A percentile compares a stretch with the other conserved stretches of the same genome.
These are phyloP conservation scores for Neodiprion pinetum DNA, from an alignment of 1,140 invertebrate genomes.

Conservation along the genomic window DNA sequence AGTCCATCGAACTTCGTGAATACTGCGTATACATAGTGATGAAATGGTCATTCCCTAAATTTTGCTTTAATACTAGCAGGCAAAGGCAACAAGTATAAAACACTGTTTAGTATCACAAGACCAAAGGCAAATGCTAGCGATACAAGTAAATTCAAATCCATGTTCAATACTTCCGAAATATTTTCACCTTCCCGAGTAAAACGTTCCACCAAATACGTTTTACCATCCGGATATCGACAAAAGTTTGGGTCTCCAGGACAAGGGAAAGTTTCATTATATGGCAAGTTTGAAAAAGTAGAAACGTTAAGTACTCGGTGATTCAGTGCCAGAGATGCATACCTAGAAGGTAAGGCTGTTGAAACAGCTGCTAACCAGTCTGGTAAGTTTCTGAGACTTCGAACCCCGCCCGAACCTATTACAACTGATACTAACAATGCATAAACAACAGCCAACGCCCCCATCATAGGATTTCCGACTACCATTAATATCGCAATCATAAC, in stretches of 20 bases:
- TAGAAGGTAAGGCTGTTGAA: slow-evolving; percentile 53
- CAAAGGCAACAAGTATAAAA: slow-evolving; percentile 85
- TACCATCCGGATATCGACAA: slow-evolving; percentile 77
- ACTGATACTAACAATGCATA: slow-evolving; percentile 79
- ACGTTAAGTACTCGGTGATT: slow-evolving; percentile 52
- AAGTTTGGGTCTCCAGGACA: slow-evolving; percentile 63
- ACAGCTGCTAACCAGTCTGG: slow-evolving; percentile 49
- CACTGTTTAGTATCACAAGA: slow-evolving; percentile 81
- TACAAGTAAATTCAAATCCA: slow-evolving; percentile 81
- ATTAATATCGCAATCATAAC: slow-evolving; percentile 82
- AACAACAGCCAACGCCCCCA: slow-evolving; percentile 76
- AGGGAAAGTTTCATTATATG: slow-evolving; percentile 62
- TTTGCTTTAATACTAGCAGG: slow-evolving; percentile 88
- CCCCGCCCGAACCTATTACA: slow-evolving; percentile 75
- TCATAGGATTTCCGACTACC: slow-evolving; percentile 79
- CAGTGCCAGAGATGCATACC: slow-evolving; percentile 50
- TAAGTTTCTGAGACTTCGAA: slow-evolving; percentile 72
- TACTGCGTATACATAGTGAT: neutral
- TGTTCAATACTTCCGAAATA: slow-evolving; percentile 70
- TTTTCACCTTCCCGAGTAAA: slow-evolving; percentile 73
- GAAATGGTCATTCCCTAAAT: slow-evolving; percentile 76
- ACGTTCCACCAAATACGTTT: slow-evolving; percentile 75
- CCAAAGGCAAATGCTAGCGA: slow-evolving; percentile 83
- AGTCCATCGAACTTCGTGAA: neutral
- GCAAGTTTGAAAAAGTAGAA: slow-evolving; percentile 51